Conservation (phyloP, 37 sponge, comb jelly and placozoan genomes). For the Diacarnus erythraeanus region DNA sequence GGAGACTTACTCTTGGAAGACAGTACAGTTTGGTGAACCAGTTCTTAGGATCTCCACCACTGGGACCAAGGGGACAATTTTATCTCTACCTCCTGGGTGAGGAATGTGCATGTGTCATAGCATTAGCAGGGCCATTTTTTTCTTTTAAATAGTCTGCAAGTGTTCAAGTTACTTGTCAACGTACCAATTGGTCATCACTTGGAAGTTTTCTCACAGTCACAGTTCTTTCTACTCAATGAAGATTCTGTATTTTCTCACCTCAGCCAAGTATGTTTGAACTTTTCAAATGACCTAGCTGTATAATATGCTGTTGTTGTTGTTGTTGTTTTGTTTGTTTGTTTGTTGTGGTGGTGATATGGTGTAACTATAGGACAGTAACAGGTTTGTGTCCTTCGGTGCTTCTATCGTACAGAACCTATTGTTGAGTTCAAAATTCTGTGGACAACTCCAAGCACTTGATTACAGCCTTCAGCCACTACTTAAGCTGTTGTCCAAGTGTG, state of each 20-base stretch:
- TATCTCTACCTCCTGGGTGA: conserved; percentile 67
- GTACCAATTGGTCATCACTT: conserved; percentile 70
- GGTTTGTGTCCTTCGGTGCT: conserved; percentile 9
- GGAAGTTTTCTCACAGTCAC: conserved; percentile 45
- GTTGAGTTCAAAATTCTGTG: background rate
- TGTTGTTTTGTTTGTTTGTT: background rate
- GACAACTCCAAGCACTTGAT: background rate
- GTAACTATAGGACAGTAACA: conserved; percentile 40
- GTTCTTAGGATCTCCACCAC: conserved; percentile 51
- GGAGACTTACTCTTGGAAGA: conserved; percentile 63
- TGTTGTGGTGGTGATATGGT: background rate
- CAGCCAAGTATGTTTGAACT: conserved; percentile 37
- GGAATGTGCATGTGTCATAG: background rate
- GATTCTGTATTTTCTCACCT: conserved; percentile 22
- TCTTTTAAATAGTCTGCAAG: conserved; percentile 47
- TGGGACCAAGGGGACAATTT: conserved; percentile 19
- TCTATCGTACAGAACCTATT: conserved; percentile 1
- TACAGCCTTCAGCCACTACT: conserved; percentile 6
- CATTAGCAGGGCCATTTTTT: background rate
- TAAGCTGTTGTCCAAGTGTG: background rate
- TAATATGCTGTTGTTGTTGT: background rate
- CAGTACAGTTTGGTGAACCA: conserved; percentile 18
- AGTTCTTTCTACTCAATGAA: conserved; percentile 53
- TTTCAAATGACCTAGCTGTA: background rate
- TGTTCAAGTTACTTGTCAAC: conserved; percentile 45